Evolutionary conservation across 2,113 vertebrate genomes (phyloP), one percentile per base, ranked within the genome.

Genomic region (Eulacestoma nigropectus): DNA sequence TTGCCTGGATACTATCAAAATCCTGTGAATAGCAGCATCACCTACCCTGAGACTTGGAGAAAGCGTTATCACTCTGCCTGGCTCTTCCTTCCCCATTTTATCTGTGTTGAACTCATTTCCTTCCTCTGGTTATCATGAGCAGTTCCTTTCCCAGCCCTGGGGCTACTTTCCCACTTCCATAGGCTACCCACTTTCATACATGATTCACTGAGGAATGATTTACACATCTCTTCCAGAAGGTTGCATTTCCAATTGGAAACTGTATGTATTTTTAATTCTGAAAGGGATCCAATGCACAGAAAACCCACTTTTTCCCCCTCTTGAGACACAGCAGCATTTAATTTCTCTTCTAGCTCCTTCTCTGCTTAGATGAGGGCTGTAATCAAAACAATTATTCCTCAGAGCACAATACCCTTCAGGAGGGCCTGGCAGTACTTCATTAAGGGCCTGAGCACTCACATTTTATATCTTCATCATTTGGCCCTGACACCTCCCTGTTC

Each of bases 1-100:
- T 92, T 97, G 93, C 87, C 30, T 90, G 72, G 90, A 94, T 84
- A 87, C 91, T 87, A 67, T 75, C 87, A 83, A 74, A 93, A 56
- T 9, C 81, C 60, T 1, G 1, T 65, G 39, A 87, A 87, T 15
- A 90, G 72, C 68, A 87, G 62, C 81, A 87, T 78, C 81, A 60
- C 53, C 78, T 91, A 67, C 44, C 63, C 81, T 50, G 32, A 89
- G 77, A 62, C 73, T 67, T 56, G 39, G 59, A 79, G 52, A 56
- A 94, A 65, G 56, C 1, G 0, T 72, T 55, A 39, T 56, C 37
- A 2, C 64, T 60, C 79, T 52, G 76, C 60, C 56, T 50, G 79
- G 52, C 33, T 65, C 42, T 88, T 86, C 50, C 79, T 57, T 85
- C 89, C 44, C 73, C 64, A 44, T n/a, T 19, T 67, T 47, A 79